Evolutionary conservation across 1,140 invertebrate species (phyloP).

Genomic region (Hypsibius dujardini): DNA sequence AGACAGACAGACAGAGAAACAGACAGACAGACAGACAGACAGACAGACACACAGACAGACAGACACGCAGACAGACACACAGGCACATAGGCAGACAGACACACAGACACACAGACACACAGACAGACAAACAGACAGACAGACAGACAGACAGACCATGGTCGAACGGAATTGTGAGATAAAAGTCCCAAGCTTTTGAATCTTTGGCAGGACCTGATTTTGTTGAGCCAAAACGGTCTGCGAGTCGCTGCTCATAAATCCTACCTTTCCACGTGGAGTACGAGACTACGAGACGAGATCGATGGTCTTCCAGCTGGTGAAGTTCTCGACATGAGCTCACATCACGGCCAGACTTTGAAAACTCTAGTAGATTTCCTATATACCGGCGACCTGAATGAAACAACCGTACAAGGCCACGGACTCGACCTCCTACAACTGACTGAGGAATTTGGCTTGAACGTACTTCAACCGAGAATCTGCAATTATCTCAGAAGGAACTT

Average conservation of each 20-base stretch:
- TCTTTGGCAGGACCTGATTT: not conserved
- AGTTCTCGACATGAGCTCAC: not conserved
- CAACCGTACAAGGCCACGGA: not conserved
- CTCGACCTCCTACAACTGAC: not conserved
- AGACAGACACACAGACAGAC: too few species aligned
- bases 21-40: too few species aligned
- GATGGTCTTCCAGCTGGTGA: not conserved
- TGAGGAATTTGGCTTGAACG: not conserved
- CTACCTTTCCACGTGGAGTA: not conserved
- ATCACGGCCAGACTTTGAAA: not conserved
- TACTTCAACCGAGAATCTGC: not conserved
- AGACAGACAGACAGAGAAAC: too few species aligned
- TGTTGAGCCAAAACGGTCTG: not conserved
- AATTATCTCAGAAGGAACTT: not conserved
- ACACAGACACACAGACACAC: too few species aligned
- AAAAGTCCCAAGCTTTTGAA: too few species aligned
- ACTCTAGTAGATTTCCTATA: not conserved
- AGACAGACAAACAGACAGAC: too few species aligned
- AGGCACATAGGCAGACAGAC: too few species aligned
- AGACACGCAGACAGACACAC: too few species aligned
- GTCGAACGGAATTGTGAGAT: too few species aligned
- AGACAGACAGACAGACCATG: too few species aligned
- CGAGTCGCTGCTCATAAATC: not conserved
- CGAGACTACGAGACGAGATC: not conserved
- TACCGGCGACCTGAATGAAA: not conserved